phyloP scores from a whole-genome alignment of 2,888 invertebrate species.

The Operophtera brumata region DNA sequence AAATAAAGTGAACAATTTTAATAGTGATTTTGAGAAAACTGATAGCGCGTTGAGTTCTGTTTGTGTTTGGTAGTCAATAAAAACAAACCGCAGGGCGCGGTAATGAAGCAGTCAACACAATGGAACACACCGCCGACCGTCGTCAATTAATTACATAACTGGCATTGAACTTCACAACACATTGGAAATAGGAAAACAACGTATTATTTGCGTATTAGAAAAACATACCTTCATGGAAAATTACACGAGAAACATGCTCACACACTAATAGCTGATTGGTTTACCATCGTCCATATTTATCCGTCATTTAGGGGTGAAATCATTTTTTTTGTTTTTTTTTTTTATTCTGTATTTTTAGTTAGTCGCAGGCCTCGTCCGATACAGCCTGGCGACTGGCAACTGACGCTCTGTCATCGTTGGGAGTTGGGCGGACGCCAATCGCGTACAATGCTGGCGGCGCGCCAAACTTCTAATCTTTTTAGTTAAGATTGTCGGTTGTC shows the following conservation, averaged over 20 bases:
- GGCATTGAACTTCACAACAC: conserved; percentile 54
- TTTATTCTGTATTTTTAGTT: conserved; percentile 37
- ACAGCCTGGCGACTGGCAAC: conserved; percentile 47
- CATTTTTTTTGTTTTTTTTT: conserved; percentile 57
- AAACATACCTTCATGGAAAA: conserved; percentile 37
- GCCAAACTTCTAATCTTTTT: conserved; percentile 42
- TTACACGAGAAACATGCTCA: conserved; percentile 49
- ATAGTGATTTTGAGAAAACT: background rate
- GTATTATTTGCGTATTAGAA: conserved; percentile 43
- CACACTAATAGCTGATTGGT: conserved; percentile 34
- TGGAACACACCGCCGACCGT: background rate
- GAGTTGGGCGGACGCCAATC: conserved; percentile 58
- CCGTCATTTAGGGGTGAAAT: conserved; percentile 58
- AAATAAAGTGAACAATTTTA: too few relatives aligned
- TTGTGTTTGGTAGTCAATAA: background rate
- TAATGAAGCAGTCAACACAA: conserved; percentile 4
- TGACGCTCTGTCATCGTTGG: conserved; percentile 62
- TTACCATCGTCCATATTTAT: conserved; percentile 70
- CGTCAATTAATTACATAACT: conserved; percentile 60
- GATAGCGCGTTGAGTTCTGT: background rate
- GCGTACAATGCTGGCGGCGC: conserved; percentile 47
- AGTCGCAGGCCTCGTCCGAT: conserved; percentile 45
- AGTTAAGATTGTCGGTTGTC: conserved; percentile 16
- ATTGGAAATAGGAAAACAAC: conserved; percentile 42
- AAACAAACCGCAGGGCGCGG: too few relatives aligned